Percentiles rank a stretch among this genome's conserved stretches.
Evolutionary conservation across 2,888 invertebrate genomes (phyloP).

Genomic region (Homarus gammarus): DNA sequence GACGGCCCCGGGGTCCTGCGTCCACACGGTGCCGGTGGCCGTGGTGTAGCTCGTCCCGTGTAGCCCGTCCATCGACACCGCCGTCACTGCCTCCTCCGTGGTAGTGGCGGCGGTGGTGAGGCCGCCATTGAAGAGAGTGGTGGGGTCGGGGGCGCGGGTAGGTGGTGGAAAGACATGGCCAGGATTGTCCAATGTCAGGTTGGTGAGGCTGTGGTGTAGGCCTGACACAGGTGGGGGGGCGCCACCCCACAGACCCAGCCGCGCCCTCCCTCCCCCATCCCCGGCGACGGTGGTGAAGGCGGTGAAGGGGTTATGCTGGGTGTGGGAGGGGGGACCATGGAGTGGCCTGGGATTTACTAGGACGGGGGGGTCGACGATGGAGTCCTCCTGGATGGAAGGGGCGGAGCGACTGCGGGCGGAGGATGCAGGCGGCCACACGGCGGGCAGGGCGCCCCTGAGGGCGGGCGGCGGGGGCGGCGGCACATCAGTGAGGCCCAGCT

Average conservation of each 20-base stretch:
- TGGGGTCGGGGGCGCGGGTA: constrained; percentile 28
- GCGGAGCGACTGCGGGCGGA: constrained; percentile 56
- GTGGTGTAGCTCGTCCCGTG: background rate
- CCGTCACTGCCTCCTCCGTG: constrained; percentile 22
- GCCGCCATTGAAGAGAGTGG: constrained; percentile 13
- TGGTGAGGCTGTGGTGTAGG: constrained; percentile 54
- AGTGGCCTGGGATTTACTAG: constrained; percentile 40
- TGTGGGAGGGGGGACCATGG: constrained; percentile 2
- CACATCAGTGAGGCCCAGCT: constrained; percentile 71
- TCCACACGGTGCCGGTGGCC: background rate
- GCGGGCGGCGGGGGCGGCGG: constrained; percentile 60
- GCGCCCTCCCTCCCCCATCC: constrained; percentile 38
- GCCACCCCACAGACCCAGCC: constrained; percentile 50
- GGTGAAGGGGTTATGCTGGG: constrained; percentile 35
- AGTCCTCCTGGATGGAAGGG: constrained; percentile 59
- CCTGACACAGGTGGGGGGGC: constrained; percentile 28
- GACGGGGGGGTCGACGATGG: constrained; percentile 44
- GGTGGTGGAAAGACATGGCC: constrained; percentile 36
- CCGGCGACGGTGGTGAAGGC: constrained; percentile 17
- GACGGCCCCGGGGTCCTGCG: constrained; percentile 69
- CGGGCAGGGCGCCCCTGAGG: constrained; percentile 42
- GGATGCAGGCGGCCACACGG: constrained; percentile 41
- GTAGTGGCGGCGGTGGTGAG: constrained; percentile 15
- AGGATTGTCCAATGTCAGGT: constrained; percentile 42
- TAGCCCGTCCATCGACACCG: background rate